Conservation (phyloP, 2,113 vertebrate genomes). For the Agapornis roseicollis region DNA sequence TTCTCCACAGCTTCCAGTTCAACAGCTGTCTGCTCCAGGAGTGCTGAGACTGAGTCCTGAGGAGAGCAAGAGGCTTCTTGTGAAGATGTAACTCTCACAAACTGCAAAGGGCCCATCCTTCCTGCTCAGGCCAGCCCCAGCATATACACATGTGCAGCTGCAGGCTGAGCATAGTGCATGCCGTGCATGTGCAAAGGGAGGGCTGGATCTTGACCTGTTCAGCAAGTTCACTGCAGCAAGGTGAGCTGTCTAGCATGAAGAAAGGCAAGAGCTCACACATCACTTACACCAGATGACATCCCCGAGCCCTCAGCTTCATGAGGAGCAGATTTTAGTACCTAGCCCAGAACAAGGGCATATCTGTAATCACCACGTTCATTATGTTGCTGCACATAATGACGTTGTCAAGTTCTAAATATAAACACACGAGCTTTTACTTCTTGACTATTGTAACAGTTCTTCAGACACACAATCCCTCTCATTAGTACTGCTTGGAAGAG, state of each 20-base stretch:
- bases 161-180: not conserved
- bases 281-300: not conserved
- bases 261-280: not conserved
- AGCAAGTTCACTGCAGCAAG: not conserved
- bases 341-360: not conserved
- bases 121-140: not conserved
- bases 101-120: not conserved
- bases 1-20: conserved; percentile 77
- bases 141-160: not conserved
- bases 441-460: not conserved
- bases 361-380: not conserved
- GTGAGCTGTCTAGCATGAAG: not conserved
- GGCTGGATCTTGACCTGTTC: not conserved
- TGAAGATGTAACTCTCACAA: not conserved
- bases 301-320: not conserved
- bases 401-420: not conserved
- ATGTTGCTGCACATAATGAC: not conserved
- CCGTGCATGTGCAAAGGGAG: not conserved
- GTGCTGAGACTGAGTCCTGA: conserved; percentile 78
- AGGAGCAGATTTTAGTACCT: not conserved
- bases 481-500: not conserved
- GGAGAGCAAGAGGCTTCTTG: conserved; percentile 4
- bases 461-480: not conserved
- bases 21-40: conserved; percentile 79
- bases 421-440: not conserved